phyloP scores from a whole-genome alignment of 1,140 invertebrate genomes.

The Lucilia sericata region DNA sequence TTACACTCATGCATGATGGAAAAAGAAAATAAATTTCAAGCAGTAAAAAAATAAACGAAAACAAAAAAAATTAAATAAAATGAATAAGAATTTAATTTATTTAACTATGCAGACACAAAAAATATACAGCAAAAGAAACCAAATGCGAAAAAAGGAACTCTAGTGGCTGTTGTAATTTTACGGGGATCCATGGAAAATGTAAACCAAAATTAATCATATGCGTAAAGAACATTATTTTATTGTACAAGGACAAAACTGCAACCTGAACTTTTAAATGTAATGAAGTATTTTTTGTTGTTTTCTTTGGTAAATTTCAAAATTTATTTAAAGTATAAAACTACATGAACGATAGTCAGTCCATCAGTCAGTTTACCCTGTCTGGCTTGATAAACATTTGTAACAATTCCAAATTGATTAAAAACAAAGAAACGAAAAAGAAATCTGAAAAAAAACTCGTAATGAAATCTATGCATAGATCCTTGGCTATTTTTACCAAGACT shows the following conservation, averaged over 20 bases:
- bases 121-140: background rate
- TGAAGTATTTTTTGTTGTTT: too few relatives aligned
- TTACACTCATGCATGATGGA: too few relatives aligned
- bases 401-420: slow-evolving; percentile 11
- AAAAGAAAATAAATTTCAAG: too few relatives aligned
- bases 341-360: too few relatives aligned
- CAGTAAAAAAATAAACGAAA: background rate
- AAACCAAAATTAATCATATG: background rate
- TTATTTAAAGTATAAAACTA: too few relatives aligned
- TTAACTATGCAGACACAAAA: background rate
- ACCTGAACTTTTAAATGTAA: background rate
- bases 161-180: background rate
- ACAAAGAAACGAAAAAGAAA: background rate
- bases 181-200: background rate
- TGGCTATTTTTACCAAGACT: background rate
- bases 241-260: background rate
- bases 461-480: background rate
- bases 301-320: too few relatives aligned
- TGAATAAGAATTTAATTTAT: slow-evolving; percentile 12
- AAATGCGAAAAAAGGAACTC: background rate
- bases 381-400: background rate
- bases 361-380: too few relatives aligned
- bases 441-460: background rate
- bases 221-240: slow-evolving; percentile 2
- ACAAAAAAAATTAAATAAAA: background rate